Base-by-base conservation (phyloP, 1,140 invertebrate genomes). In the Bicyclus anynana region DNA sequence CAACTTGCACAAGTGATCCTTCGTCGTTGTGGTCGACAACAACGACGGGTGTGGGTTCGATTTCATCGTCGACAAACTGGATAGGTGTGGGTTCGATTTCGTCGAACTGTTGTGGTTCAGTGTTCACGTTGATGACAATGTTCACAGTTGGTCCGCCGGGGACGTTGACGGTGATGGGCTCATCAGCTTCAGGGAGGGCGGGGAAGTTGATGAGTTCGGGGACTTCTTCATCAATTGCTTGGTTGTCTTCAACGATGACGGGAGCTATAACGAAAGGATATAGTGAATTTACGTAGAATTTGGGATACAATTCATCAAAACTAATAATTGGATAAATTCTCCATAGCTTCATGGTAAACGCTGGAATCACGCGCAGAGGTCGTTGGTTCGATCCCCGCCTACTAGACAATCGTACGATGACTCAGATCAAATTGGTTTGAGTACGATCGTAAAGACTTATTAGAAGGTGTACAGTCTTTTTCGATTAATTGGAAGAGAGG, bases 131-230 rank as follows among this genome's bases (percentile, higher is more conserved):
- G 37, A 58, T 35, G 16, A 58, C 40, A 64, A 80, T 72, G 10
- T 33, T 33, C 9, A 33, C n/a, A 33, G 29, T 63, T 75, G 77
- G 18, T 78, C 72, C 10, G 75, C 65, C 20, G 76, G 68, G 49
- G 68, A 44, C 38, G 44, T 59, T 21, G 40, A 33, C n/a, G 10
- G 29, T 33, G 12, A 33, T 33, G 29, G 29, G 29, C 10, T 33
- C 29, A 12, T 33, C 29, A 33, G n/a, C 29, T 12, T 33, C 29
- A 33, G 29, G 29, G 10, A 33, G 1, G 2, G 29, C 29, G 10
- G 29, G 29, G 7, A 33, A 12, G n/a, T 7, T 33, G 1, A 33
- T 33, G 1, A 33, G 7, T 10, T 12, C 29, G 10, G 29, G 29
- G 29, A 33, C 7, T 7, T 12, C 29, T 1, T 33, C 26, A 27